Evolutionary conservation across 2,888 invertebrate genomes (phyloP).

Genomic region (Idaea dimidiata): DNA sequence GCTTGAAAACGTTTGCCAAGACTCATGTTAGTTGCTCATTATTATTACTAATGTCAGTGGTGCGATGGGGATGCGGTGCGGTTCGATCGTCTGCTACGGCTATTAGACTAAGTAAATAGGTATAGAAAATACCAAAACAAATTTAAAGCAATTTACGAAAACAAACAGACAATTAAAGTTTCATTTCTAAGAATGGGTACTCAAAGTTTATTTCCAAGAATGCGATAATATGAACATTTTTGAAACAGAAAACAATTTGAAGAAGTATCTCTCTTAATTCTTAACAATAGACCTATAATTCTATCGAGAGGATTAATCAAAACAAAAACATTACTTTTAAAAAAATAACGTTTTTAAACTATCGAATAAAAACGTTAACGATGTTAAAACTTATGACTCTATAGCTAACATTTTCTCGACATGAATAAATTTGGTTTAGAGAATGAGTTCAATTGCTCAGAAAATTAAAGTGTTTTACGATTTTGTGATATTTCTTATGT

Average conservation of each 20-base stretch:
- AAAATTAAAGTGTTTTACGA: conserved; percentile 9
- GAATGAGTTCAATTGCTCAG: conserved; percentile 13
- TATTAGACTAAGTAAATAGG: no score
- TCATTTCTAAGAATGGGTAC: no score
- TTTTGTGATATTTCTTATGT: neutral
- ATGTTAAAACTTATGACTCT: neutral
- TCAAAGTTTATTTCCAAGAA: no score
- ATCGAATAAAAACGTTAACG: neutral
- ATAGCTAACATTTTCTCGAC: neutral
- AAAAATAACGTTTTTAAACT: neutral
- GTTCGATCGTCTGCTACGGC: no score
- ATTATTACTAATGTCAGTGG: no score
- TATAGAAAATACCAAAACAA: no score
- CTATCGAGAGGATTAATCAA: neutral
- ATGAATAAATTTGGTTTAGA: conserved; percentile 1
- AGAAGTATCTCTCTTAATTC: neutral
- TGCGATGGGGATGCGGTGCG: no score
- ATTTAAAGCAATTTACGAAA: no score
- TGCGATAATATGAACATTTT: no score
- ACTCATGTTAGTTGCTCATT: no score
- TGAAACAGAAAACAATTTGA: neutral
- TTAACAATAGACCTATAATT: neutral
- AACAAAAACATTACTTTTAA: neutral
- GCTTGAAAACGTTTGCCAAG: no score
- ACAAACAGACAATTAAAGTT: no score